Evolutionary conservation across 2,113 vertebrate species (phyloP).

Genomic region (Symphodus melops): DNA sequence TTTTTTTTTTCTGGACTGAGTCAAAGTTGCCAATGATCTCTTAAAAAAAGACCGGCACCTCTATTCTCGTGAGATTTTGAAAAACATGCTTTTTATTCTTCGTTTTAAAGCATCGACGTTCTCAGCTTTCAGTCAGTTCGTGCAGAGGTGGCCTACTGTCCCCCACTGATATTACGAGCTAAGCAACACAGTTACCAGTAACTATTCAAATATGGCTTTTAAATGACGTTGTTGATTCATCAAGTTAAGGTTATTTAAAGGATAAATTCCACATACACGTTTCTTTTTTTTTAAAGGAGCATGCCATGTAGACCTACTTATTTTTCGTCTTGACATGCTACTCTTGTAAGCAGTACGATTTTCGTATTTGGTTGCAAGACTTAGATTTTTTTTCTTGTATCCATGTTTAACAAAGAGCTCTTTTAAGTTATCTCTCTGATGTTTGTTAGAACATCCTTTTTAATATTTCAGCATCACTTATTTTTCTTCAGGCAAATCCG

Average conservation of each 20-base stretch:
- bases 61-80: neutral
- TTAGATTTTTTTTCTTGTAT: neutral
- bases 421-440: neutral
- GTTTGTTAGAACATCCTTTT: neutral
- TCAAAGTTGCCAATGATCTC: neutral
- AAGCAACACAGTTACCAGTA: neutral
- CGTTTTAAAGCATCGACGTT: neutral
- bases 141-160: neutral
- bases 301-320: no score
- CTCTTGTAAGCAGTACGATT: neutral
- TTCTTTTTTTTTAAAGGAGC: no score
- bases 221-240: no score
- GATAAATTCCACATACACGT: no score
- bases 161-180: neutral
- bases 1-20: neutral
- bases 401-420: neutral
- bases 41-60: neutral
- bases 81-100: neutral
- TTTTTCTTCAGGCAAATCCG: neutral
- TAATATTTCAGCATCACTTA: neutral
- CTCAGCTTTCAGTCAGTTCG: neutral
- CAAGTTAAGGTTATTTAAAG: no score
- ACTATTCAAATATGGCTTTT: no score
- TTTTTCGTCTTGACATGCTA: no score
- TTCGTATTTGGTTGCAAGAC: neutral